phyloP scores from a whole-genome alignment of 1,140 invertebrate species.

The Pseudobourletiella spinata region DNA sequence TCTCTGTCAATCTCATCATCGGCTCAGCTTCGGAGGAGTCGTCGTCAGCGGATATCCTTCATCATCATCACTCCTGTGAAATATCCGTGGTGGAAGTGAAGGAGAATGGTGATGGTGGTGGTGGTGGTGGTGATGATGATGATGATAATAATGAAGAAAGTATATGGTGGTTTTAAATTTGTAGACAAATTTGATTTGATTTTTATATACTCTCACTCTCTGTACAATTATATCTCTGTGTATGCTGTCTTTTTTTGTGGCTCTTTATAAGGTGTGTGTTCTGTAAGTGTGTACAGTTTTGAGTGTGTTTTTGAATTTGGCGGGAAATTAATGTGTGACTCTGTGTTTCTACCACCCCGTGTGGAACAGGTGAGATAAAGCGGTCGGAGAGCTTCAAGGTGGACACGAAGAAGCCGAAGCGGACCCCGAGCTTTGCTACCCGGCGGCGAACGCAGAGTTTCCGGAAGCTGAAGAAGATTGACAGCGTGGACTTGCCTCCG shows the following conservation, averaged over 20 bases:
- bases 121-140: too few relatives aligned
- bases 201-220: too few relatives aligned
- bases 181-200: too few relatives aligned
- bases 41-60: too few relatives aligned
- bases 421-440: constrained; percentile 91
- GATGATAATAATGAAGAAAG: too few relatives aligned
- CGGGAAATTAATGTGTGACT: not conserved
- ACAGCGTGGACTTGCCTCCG: constrained; percentile 63
- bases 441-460: constrained; percentile 76
- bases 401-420: constrained; percentile 56
- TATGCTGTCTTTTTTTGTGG: not conserved
- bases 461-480: constrained; percentile 57
- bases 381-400: constrained; percentile 37
- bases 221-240: too few relatives aligned
- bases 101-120: too few relatives aligned
- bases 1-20: too few relatives aligned
- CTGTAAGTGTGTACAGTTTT: not conserved
- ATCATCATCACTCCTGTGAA: too few relatives aligned
- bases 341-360: not conserved
- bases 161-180: too few relatives aligned
- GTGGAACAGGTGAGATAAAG: constrained; percentile 24
- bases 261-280: not conserved
- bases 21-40: too few relatives aligned
- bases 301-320: not conserved
- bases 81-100: too few relatives aligned